Evolutionary conservation across 2,888 invertebrate genomes (phyloP).

Genomic region (Macrophya alboannulata): DNA sequence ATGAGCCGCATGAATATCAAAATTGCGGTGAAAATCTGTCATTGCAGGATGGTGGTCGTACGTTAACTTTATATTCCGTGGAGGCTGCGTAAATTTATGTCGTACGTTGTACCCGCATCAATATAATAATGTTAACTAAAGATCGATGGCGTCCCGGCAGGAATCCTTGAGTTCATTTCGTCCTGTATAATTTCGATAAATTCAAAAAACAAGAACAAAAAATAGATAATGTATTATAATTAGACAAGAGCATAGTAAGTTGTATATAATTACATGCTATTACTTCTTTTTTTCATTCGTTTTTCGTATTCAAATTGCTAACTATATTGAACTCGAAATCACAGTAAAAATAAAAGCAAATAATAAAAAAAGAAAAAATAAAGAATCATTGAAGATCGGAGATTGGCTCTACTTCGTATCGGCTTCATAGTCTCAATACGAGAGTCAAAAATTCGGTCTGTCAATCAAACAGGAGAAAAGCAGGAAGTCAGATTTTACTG

Average conservation of each 20-base stretch:
- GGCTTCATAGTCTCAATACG: neutral
- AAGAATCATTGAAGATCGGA: neutral
- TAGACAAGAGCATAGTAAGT: neutral
- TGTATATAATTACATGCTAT: neutral
- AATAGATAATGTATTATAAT: neutral
- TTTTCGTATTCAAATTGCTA: neutral
- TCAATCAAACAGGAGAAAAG: neutral
- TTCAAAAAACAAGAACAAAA: neutral
- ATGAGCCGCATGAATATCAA: neutral
- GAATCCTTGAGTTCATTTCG: neutral
- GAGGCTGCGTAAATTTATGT: neutral
- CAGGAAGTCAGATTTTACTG: neutral
- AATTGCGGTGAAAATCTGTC: neutral
- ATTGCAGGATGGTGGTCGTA: neutral
- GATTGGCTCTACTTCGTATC: neutral
- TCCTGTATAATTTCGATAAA: neutral
- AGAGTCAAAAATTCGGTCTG: neutral
- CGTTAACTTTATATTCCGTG: neutral
- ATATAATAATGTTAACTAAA: neutral
- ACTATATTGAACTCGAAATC: neutral
- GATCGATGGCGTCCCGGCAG: neutral
- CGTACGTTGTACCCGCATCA: conserved; percentile 7
- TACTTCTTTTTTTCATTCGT: neutral
- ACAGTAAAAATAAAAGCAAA: neutral
- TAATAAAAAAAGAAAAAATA: too few species aligned